phyloP scores from a whole-genome alignment of 2,888 invertebrate species.

The Chymomyza fuscimana region DNA sequence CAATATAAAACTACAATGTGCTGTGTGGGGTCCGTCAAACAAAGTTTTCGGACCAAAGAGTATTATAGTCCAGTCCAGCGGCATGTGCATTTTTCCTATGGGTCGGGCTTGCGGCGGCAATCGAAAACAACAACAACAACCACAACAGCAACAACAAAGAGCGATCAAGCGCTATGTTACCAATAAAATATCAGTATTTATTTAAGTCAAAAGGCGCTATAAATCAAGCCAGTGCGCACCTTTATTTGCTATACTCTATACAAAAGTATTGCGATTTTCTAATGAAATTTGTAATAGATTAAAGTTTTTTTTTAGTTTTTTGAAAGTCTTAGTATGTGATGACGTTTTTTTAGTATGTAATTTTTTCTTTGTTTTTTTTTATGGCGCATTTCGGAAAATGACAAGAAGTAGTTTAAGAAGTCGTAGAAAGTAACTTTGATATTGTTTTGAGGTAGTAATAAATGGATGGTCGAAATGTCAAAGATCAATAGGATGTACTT shows the following conservation, averaged over 20 bases:
- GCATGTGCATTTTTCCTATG: constrained; percentile 59
- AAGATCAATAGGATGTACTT: too few relatives aligned
- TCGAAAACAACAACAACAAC: constrained; percentile 24
- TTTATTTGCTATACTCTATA: constrained; percentile 25
- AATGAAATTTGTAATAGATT: not conserved
- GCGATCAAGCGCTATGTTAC: constrained; percentile 48
- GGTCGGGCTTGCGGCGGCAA: constrained; percentile 26
- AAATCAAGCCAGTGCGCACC: constrained; percentile 69
- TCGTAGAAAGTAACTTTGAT: too few relatives aligned
- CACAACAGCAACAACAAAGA: constrained; percentile 15
- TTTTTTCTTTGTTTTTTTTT: too few relatives aligned
- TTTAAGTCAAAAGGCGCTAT: constrained; percentile 68
- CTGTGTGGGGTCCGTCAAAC: constrained; percentile 12
- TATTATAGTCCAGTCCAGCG: constrained; percentile 41
- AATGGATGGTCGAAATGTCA: too few relatives aligned
- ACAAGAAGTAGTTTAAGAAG: too few relatives aligned
- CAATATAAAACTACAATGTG: constrained; percentile 3
- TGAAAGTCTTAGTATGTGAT: not conserved
- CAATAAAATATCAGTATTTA: constrained; percentile 67
- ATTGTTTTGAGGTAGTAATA: too few relatives aligned
- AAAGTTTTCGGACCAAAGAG: constrained; percentile 17
- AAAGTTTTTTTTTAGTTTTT: constrained; percentile 9
- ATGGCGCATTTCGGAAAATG: too few relatives aligned
- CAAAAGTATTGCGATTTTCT: not conserved
- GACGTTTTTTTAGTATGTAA: too few relatives aligned